A percentile compares a stretch with the other conserved stretches of the same genome.
These are phyloP conservation scores for Agrilus mali DNA, from an alignment of 2,888 invertebrate species.

Conservation along the genomic window DNA sequence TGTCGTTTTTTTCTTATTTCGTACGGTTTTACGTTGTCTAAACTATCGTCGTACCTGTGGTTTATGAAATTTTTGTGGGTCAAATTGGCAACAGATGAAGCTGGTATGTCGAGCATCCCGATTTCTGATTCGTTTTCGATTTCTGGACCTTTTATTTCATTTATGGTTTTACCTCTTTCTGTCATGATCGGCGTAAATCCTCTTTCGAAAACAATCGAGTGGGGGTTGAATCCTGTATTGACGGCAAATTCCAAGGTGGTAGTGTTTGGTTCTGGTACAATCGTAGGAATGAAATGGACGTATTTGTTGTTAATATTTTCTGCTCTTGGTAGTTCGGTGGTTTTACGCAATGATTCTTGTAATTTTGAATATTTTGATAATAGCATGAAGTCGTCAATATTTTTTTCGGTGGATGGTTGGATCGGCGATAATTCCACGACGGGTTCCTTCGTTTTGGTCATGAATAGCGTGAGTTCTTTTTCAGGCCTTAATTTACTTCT, in stretches of 20 bases:
- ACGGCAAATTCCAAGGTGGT: constrained; percentile 42
- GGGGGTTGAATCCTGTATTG: constrained; percentile 69
- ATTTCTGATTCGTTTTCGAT: constrained; percentile 38
- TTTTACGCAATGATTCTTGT: not conserved
- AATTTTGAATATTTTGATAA: too few species aligned
- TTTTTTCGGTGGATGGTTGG: constrained; percentile 27
- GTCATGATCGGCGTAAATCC: constrained; percentile 71
- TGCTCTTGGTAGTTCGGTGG: too few species aligned
- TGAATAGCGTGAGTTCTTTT: not conserved
- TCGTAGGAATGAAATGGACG: constrained; percentile 7
- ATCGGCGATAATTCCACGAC: constrained; percentile 27
- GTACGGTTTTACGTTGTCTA: constrained; percentile 15
- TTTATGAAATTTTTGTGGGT: constrained; percentile 1
- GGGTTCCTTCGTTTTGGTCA: not conserved
- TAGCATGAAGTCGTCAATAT: too few species aligned
- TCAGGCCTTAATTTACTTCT: too few species aligned
- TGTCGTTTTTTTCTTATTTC: constrained; percentile 11
- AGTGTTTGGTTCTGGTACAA: constrained; percentile 2
- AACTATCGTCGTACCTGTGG: constrained; percentile 23
- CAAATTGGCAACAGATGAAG: constrained; percentile 33
- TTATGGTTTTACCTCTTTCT: constrained; percentile 42
- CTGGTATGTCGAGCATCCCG: constrained; percentile 46
- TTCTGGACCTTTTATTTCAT: constrained; percentile 27
- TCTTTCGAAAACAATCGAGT: constrained; percentile 68
- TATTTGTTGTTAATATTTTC: not conserved